These are phyloP conservation scores for Nudaria mundana DNA, from an alignment of 2,888 invertebrate genomes.

Conservation along the genomic window DNA sequence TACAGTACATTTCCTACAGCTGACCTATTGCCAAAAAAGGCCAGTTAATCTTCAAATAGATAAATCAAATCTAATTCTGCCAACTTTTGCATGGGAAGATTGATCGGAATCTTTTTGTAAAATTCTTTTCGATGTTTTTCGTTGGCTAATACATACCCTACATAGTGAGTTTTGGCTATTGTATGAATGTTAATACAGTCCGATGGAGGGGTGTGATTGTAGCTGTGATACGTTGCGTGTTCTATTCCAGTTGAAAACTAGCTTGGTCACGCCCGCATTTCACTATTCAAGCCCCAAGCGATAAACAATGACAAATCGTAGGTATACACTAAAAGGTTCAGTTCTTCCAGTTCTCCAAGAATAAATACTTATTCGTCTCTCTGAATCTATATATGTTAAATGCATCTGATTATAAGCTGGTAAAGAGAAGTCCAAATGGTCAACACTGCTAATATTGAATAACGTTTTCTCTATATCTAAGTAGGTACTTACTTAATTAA, in stretches of 20 bases:
- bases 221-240: slow-evolving; percentile 35
- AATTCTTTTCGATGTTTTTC: slow-evolving; percentile 53
- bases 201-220: slow-evolving; percentile 43
- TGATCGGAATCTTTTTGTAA: slow-evolving; percentile 58
- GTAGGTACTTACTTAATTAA: no score
- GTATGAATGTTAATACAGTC: slow-evolving; percentile 53
- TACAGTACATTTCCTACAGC: slow-evolving; percentile 28
- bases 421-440: no score
- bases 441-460: no score
- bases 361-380: no score
- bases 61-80: slow-evolving; percentile 64
- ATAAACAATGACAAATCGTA: slow-evolving; percentile 38
- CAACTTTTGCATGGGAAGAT: slow-evolving; percentile 64
- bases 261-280: slow-evolving; percentile 56
- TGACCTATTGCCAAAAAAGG: slow-evolving; percentile 36
- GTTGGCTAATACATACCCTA: slow-evolving; percentile 48
- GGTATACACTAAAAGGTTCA: no score
- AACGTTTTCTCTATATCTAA: no score
- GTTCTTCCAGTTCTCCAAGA: slow-evolving; percentile 17
- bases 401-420: no score
- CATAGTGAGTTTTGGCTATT: slow-evolving; percentile 49
- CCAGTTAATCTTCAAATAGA: slow-evolving; percentile 71
- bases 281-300: slow-evolving; percentile 21
- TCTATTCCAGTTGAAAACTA: slow-evolving; percentile 44
- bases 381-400: no score